phyloP scores from a whole-genome alignment of 1,140 invertebrate genomes.

The Heliconius eleuchia region DNA sequence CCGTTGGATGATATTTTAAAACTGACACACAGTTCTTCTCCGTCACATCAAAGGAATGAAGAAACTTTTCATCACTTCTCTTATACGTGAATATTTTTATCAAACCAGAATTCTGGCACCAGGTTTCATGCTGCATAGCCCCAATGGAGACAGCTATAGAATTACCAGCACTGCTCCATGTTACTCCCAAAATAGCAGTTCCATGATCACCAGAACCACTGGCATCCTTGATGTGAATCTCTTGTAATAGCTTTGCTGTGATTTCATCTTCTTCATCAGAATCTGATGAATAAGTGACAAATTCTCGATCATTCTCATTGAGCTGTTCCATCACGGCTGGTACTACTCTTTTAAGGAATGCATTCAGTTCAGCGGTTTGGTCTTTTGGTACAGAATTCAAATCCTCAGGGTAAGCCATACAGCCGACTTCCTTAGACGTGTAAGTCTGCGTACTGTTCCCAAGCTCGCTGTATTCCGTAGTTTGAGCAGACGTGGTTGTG shows the following conservation, averaged over 20 bases:
- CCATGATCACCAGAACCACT: conserved; percentile 58
- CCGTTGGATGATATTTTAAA: conserved; percentile 62
- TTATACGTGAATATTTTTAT: conserved; percentile 62
- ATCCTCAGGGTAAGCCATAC: conserved; percentile 48
- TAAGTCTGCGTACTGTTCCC: conserved; percentile 55
- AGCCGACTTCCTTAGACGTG: conserved; percentile 49
- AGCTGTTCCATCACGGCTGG: conserved; percentile 67
- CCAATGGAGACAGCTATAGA: conserved; percentile 65
- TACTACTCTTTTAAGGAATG: conserved; percentile 62
- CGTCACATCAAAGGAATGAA: conserved; percentile 54
- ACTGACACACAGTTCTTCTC: conserved; percentile 66
- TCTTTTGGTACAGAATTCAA: conserved; percentile 48
- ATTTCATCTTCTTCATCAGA: conserved; percentile 65
- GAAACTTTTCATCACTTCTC: conserved; percentile 56
- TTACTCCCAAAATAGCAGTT: conserved; percentile 50
- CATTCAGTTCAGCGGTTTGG: conserved; percentile 60
- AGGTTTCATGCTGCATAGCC: conserved; percentile 55
- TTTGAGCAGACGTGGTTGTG: conserved; percentile 51
- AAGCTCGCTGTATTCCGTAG: conserved; percentile 53
- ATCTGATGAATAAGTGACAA: conserved; percentile 60
- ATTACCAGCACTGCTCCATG: conserved; percentile 67
- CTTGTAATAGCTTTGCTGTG: conserved; percentile 56
- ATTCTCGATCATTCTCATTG: conserved; percentile 54
- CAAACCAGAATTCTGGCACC: conserved; percentile 62
- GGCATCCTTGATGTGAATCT: conserved; percentile 51